Evolutionary conservation across 1,140 invertebrate species (phyloP), one percentile per base, ranked within the genome.

Genomic region (Rhynchophorus ferrugineus): DNA sequence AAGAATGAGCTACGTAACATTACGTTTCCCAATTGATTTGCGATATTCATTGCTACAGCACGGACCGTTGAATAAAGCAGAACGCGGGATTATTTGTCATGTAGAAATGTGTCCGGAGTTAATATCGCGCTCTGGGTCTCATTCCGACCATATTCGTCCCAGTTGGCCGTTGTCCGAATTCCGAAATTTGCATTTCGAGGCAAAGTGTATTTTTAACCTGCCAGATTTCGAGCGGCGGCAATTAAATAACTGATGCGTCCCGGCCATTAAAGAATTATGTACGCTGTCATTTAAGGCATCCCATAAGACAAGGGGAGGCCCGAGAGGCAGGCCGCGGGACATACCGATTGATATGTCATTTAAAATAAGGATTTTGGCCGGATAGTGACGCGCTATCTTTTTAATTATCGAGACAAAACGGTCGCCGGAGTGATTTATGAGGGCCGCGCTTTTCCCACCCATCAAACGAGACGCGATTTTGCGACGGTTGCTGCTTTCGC

Each of bases 331-430:
- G 20, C 42, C 7, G 42, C 42, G 14, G 20, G 42, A 20, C 21
- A 22, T 20, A 44, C 20, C 42, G 42, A 46, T 46, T 46, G 33
- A 46, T 36, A 46, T 17, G 44, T 46, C 44, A 46, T 17, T 46
- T 36, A 46, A 46, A 46, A 46, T 46, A 17, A 36, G 44, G 33
- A 29, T 19, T 17, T 44, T 44, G 21, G 13, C 43, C 22, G 43
- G 11, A 29, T 33, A 33, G 43, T 44, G 43, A 44, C 21, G 43
- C 34, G 43, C 34, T 46, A 46, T 46, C 44, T 46, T 46, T 46
- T 46, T 46, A 46, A 46, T 46, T 46, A 46, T 46, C 44, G 17
- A 46, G 44, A 46, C 44, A 46, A 46, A 46, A 46, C 29, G 33
- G 19, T 46, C 34, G 9, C 17, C 13, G 9, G n/a, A 46, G 44